Evolutionary conservation across 2,797 vertebrate genomes (phyloP), one percentile per base, ranked within the genome.

Genomic region (Tympanoctomys barrerae): DNA sequence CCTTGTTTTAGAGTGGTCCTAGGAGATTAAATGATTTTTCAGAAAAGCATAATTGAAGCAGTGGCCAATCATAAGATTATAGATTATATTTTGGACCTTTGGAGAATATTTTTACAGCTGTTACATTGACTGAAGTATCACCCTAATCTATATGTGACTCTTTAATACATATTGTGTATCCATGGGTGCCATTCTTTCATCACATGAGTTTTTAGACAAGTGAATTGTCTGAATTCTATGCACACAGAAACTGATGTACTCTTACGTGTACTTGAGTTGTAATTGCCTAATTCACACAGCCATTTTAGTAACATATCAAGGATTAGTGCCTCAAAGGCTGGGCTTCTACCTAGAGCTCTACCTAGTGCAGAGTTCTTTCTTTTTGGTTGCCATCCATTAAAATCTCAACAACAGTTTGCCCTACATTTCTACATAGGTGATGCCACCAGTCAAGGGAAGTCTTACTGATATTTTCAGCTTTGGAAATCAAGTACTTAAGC

Each of bases 11-110:
- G 12, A 62, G 13, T 62, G 39, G 22, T 36, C 21, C 33, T 73
- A 85, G 39, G 82, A 95, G 36, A 81, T 52, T 18, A 90, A 84
- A 87, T 82, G 5, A 39, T 92, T 96, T 96, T 95, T 83, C 19
- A 87, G 80, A 94, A 91, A 79, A 90, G 9, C 46, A 52, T 75
- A 61, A 1, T 87, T 18, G 89, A 83, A 24, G 57, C 80, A 64
- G 24, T 46, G 9, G 12, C 57, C 64, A 26, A 87, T n/a, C 0
- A 84, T 26, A 46, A 49, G 12, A 16, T 87, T 70, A 2, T 80
- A 42, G 70, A 52, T 59, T 26, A 89, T 80, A 62, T 61, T 95
- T 28, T 54, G 70, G 86, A 31, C 16, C 31, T 8, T 14, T 83
- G 16, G 79, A 88, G 70, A 94, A 92, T 87, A n/a, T 77, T 96